phyloP scores from a whole-genome alignment of 2,113 vertebrate species.

The Istiophorus platypterus region DNA sequence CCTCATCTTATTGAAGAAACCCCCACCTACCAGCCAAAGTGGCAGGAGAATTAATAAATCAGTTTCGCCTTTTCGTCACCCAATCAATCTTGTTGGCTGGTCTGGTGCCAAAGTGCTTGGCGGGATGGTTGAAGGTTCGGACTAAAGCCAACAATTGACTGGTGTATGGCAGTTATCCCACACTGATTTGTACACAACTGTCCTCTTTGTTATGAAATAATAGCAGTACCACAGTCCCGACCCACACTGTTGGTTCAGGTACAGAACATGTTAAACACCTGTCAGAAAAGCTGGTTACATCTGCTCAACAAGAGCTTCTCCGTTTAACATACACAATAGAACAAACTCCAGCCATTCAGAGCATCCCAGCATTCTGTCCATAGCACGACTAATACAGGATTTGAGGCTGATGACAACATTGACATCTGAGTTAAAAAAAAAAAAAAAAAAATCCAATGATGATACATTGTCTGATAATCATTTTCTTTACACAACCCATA shows the following conservation, averaged over 20 bases:
- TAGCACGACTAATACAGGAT: neutral
- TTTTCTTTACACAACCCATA: neutral
- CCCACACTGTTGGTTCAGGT: neutral
- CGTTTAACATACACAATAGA: neutral
- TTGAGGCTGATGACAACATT: neutral
- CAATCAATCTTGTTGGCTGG: neutral
- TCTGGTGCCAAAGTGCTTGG: neutral
- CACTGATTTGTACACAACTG: neutral
- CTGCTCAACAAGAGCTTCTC: neutral
- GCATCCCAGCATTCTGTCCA: neutral
- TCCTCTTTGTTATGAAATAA: neutral
- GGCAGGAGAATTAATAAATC: neutral
- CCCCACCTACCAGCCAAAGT: slow-evolving; percentile 6
- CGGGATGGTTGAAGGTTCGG: neutral
- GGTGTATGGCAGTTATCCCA: neutral
- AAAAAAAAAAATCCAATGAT: no score
- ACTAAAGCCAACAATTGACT: neutral
- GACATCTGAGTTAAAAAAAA: no score
- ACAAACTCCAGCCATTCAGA: neutral
- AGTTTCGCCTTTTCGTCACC: neutral
- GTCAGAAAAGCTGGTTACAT: neutral
- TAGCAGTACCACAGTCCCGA: neutral
- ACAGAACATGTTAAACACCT: neutral
- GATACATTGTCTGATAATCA: neutral
- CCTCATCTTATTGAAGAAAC: neutral